Conservation (phyloP, 2,797 vertebrate genomes). For the Glyptemys insculpta region DNA sequence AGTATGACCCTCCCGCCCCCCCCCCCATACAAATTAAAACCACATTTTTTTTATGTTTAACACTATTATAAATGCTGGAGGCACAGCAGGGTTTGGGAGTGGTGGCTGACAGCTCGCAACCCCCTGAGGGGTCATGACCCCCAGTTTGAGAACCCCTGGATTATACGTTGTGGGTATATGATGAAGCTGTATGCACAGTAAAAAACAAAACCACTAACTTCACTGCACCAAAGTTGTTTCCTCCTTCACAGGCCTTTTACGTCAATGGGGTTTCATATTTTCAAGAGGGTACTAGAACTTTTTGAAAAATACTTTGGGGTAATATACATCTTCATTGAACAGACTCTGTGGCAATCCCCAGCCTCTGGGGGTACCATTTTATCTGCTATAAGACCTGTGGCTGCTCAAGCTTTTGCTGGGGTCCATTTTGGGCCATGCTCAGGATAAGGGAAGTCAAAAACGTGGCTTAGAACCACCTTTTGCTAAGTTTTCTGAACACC, state of each 20-base stretch:
- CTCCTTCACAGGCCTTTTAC: neutral
- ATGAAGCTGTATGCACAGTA: slow-evolving; percentile 19
- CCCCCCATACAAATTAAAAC: no score
- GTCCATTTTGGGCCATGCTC: neutral
- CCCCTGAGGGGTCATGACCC: no score
- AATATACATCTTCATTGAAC: neutral
- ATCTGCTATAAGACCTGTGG: neutral
- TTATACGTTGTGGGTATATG: neutral
- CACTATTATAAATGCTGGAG: no score
- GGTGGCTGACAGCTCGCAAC: no score
- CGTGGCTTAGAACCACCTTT: neutral
- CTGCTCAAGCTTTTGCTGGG: neutral
- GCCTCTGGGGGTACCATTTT: neutral
- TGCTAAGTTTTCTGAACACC: slow-evolving; percentile 41
- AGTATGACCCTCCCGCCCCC: no score
- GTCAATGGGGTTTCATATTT: neutral
- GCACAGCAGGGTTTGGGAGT: no score
- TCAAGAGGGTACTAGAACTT: neutral
- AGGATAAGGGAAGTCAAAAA: slow-evolving; percentile 49
- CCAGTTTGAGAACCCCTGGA: neutral
- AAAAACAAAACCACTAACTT: slow-evolving; percentile 35
- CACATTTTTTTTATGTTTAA: no score
- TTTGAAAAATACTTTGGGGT: neutral
- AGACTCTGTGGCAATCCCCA: neutral
- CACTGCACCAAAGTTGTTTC: neutral